These are phyloP conservation scores for Eupithecia exiguata DNA, from an alignment of 2,888 invertebrate species.

Conservation along the genomic window DNA sequence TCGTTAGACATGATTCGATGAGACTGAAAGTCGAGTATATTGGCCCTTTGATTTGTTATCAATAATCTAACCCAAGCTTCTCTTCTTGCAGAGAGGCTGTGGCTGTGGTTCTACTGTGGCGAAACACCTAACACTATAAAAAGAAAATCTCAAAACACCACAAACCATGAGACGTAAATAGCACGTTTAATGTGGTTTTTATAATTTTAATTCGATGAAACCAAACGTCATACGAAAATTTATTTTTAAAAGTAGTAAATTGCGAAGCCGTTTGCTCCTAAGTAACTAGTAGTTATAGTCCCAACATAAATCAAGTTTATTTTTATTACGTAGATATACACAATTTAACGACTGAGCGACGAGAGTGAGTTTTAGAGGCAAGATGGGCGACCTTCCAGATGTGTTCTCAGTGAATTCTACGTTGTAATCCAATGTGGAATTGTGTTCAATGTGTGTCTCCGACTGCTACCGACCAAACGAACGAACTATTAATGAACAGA, in stretches of 20 bases:
- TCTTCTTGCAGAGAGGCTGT: too few relatives aligned
- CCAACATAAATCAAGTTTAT: slow-evolving; percentile 2
- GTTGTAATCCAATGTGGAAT: not conserved
- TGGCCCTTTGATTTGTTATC: not conserved
- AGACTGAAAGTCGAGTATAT: not conserved
- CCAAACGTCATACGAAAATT: not conserved
- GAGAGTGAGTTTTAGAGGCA: not conserved
- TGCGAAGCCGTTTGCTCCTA: not conserved
- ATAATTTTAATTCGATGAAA: not conserved
- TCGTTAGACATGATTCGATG: too few relatives aligned
- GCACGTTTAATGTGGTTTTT: not conserved
- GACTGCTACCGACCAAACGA: too few relatives aligned
- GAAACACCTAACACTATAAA: too few relatives aligned
- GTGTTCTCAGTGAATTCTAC: not conserved
- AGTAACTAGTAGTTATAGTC: not conserved
- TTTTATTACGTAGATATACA: not conserved
- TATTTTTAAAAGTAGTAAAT: not conserved
- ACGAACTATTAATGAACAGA: too few relatives aligned
- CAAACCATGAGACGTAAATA: not conserved
- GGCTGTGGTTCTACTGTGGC: too few relatives aligned
- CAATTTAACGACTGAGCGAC: not conserved
- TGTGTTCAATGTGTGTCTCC: not conserved
- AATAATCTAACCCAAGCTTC: too few relatives aligned
- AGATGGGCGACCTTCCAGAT: not conserved
- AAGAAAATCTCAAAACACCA: too few relatives aligned